Conservation (phyloP, 2,888 invertebrate species). For the Lepeophtheirus nordmannii region DNA sequence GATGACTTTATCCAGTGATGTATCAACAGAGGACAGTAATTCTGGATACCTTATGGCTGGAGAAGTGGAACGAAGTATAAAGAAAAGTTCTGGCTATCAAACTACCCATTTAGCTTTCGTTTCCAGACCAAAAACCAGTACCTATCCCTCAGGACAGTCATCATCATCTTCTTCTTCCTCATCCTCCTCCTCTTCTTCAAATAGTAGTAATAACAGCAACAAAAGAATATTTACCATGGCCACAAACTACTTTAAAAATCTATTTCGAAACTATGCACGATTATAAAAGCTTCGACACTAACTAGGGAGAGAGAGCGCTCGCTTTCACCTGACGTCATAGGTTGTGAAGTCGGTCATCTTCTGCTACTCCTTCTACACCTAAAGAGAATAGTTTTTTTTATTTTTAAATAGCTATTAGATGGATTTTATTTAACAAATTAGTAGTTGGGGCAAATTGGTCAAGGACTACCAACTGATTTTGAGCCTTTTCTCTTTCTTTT, state of each 20-base stretch:
- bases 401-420: no score
- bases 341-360: no score
- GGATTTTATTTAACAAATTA: no score
- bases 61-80: not conserved
- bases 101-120: not conserved
- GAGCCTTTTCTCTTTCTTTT: no score
- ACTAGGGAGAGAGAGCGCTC: no score
- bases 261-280: not conserved
- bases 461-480: no score
- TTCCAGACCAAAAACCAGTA: not conserved
- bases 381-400: no score
- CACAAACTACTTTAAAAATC: not conserved
- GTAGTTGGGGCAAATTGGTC: no score
- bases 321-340: no score
- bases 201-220: not conserved
- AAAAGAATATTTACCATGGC: not conserved
- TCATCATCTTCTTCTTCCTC: not conserved
- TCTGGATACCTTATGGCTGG: not conserved
- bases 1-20: not conserved
- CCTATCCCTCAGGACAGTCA: not conserved
- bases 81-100: not conserved
- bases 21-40: not conserved
- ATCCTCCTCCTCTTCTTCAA: not conserved
- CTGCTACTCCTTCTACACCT: no score
- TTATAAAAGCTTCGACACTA: not conserved